Base-by-base conservation (phyloP, 2,113 vertebrate species). In the Trinectes maculatus region DNA sequence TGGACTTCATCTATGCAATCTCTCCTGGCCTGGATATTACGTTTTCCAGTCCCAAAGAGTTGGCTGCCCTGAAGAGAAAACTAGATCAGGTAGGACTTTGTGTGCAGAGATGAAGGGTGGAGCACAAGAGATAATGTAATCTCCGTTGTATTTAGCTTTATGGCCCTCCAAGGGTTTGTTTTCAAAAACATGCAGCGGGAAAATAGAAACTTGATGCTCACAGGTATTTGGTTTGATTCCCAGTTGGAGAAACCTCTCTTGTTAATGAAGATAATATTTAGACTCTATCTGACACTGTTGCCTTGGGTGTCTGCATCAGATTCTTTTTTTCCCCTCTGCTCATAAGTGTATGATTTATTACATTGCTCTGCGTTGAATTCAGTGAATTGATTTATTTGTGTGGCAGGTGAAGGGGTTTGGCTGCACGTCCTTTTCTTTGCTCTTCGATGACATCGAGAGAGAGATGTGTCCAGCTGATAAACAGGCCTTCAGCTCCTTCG, bases 391-490 rank as follows among this genome's bases (percentile, higher is more conserved):
- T 43, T 24, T 22, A 26, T 25, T 46, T n/a, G 11, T 24, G 5
- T 12, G 36, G 10, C 54, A 57, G 98, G 96, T 99, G 80, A 93
- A 90, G 70, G 92, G 92, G 48, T 96, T 99, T 75, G 97, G 98
- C 37, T 99, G 98, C 90, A 94, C 93, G 51, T 97, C 96, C 56
- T 99, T 99, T 92, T 97, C 98, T 5, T 84, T 99, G 56, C 93
- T 99, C 15, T 99, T 99, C 71, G 98, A 99, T 74, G 98, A 99
- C 89, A 99, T 99, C 0, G 96, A 98, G 88, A 89, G 94, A 51
- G 96, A 99, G 66, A 98, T 99, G 96, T 99, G 98, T 91, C 89
- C 94, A 8, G 95, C 96, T 60, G 98, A 99, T 87, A 96, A 96
- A 85, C 91, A 95, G 86, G 93, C 94, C 26, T 99, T 98, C 89